Evolutionary conservation across 2,113 vertebrate species (phyloP).

Genomic region (Platysternon megacephalum): DNA sequence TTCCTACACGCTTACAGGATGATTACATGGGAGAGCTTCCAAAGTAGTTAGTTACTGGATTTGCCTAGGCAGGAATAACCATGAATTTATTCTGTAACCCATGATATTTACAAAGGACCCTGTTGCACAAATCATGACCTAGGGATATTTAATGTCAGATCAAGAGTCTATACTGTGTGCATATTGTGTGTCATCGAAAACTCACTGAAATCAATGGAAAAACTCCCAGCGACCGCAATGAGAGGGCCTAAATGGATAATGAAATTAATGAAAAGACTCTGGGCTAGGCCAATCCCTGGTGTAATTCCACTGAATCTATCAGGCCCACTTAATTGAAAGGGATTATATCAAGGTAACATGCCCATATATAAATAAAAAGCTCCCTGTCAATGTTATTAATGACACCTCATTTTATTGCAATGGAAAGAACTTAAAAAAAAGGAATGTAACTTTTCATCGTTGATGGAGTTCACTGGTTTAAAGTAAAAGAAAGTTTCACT

Average conservation of each 20-base stretch:
- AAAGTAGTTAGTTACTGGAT: not conserved
- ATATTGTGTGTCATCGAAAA: not conserved
- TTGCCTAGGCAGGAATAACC: not conserved
- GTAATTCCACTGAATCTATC: conserved; percentile 65
- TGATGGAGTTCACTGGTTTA: conserved; percentile 47
- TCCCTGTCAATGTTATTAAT: conserved; percentile 52
- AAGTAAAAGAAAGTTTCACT: conserved; percentile 39
- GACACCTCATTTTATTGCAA: conserved; percentile 1
- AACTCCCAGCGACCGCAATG: not conserved
- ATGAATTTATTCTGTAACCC: not conserved
- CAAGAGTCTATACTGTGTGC: not conserved
- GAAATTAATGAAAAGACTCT: conserved; percentile 38
- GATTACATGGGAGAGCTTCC: not conserved
- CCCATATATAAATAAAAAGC: not conserved
- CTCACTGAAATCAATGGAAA: not conserved
- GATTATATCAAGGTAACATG: conserved; percentile 53
- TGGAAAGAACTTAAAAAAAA: conserved; percentile 53
- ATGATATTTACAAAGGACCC: fast-evolving
- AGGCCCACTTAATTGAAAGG: conserved; percentile 65
- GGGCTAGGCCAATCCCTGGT: conserved; percentile 13
- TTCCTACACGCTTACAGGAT: not conserved
- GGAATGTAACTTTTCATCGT: conserved; percentile 9
- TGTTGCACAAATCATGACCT: not conserved
- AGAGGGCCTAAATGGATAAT: conserved; percentile 19
- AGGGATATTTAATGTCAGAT: not conserved